Base-by-base conservation (phyloP, 64 coral and sea anemone genomes). In the Montipora sp. region DNA sequence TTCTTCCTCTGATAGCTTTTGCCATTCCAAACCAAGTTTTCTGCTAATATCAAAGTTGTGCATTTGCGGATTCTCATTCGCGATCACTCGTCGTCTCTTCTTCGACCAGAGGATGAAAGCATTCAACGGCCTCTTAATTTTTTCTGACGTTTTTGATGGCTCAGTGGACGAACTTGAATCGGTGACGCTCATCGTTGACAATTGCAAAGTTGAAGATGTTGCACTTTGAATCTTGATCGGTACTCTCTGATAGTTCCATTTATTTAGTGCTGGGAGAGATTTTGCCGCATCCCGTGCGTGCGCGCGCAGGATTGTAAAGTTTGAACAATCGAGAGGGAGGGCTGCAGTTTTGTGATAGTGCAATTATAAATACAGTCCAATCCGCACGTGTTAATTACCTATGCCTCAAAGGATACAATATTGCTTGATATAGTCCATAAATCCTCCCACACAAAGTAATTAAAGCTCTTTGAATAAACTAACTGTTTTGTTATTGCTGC, bases 21-120 rank as follows among this genome's bases (percentile, higher is more conserved):
- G 95, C 98, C 98, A 99, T 60, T 99, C 98, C 59, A 99, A 71
- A 18, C 98, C 98, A 1, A 99, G 87, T 53, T 96, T 94, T 75
- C 95, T 92, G 47, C 94, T 96, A 21, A 99, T 99, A 87, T 99
- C 98, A 87, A 99, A 99, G 84, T 99, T 99, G 68, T 99, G 98
- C 98, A 99, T 96, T 48, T 99, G 95, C 2, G 98, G 98, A 24
- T 99, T 96, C 51, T 96, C 98, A 65, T 96, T 99, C 0, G 98
- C 98, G 9, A 99, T 96, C 0, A 96, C 94, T 21, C 98, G 92
- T 3, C 98, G 51, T 49, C 98, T 85, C 81, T 99, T 95, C 86
- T 96, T 96, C 10, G 98, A 99, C 98, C 98, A 99, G 21, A 99
- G 88, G 66, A 99, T 99, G 59, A 99, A 99, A 43, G 98, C 98